Evolutionary conservation across 1,140 invertebrate species (phyloP).

Genomic region (Penaeus indicus): DNA sequence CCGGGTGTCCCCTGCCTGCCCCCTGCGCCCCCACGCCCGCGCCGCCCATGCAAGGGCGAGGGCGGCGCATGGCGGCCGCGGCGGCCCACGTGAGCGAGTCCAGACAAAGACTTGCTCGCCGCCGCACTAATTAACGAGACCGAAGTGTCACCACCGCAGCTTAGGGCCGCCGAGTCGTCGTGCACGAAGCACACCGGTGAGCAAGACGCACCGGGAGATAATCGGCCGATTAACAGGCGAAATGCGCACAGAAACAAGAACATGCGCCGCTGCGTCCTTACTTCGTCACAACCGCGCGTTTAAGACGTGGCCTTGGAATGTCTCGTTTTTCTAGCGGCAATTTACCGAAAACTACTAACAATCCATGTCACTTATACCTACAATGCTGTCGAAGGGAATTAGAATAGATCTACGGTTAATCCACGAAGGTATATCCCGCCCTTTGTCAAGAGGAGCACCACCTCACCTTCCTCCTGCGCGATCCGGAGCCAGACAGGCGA

Average conservation of each 20-base stretch:
- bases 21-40: too few relatives aligned
- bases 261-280: constrained; percentile 37
- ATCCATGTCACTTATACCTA: background rate
- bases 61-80: constrained; percentile 6
- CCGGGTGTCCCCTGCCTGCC: too few relatives aligned
- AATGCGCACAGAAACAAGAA: constrained; percentile 22
- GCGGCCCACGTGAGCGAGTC: constrained; percentile 12
- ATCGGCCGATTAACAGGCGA: background rate
- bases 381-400: background rate
- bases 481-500: constrained; percentile 61
- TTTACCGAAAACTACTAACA: background rate
- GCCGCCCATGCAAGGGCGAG: background rate
- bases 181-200: background rate
- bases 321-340: constrained; percentile 5
- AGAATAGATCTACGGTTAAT: too few relatives aligned
- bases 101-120: constrained; percentile 6
- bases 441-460: background rate
- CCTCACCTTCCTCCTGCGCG: constrained; percentile 55
- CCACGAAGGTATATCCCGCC: too few relatives aligned
- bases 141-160: too few relatives aligned
- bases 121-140: too few relatives aligned
- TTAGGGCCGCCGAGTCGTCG: too few relatives aligned
- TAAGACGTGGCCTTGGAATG: constrained; percentile 36
- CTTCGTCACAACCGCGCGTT: constrained; percentile 33
- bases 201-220: background rate